Evolutionary conservation across 2,888 invertebrate genomes (phyloP).

Genomic region (Prosapia bicincta): DNA sequence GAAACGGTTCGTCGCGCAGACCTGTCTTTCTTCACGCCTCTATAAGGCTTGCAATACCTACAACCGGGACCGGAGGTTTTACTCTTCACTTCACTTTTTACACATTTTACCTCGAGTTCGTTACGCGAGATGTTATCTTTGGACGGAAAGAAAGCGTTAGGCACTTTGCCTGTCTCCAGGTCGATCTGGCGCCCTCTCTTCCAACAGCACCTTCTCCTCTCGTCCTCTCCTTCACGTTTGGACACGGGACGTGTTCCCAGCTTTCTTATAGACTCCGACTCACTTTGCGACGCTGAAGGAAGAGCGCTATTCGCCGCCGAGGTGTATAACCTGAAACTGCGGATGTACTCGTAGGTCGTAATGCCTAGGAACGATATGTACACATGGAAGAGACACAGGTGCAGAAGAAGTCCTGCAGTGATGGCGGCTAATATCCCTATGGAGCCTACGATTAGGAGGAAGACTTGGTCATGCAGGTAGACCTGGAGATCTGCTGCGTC

Average conservation of each 20-base stretch:
- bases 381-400: conserved; percentile 83
- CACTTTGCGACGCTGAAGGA: conserved; percentile 27
- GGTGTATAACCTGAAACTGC: conserved; percentile 42
- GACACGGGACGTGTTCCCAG: conserved; percentile 7
- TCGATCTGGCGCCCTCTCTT: not conserved
- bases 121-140: not conserved
- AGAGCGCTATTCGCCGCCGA: conserved; percentile 24
- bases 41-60: conserved; percentile 31
- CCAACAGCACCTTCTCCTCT: conserved; percentile 1
- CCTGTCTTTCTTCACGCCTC: conserved; percentile 31
- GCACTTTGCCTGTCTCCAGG: not conserved
- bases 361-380: conserved; percentile 80
- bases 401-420: conserved; percentile 72
- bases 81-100: not conserved
- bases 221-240: not conserved
- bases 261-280: conserved; percentile 22
- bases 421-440: conserved; percentile 69
- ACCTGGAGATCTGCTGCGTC: conserved; percentile 34
- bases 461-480: conserved; percentile 44
- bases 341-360: conserved; percentile 87
- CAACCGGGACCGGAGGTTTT: conserved; percentile 35
- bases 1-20: not conserved
- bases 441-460: conserved; percentile 57
- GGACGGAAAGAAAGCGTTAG: not conserved
- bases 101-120: not conserved